A percentile compares a stretch with the other conserved stretches of the same genome.
These are phyloP conservation scores for Siderastrea radians DNA, from an alignment of 92 coral and sea anemone genomes.

Conservation along the genomic window DNA sequence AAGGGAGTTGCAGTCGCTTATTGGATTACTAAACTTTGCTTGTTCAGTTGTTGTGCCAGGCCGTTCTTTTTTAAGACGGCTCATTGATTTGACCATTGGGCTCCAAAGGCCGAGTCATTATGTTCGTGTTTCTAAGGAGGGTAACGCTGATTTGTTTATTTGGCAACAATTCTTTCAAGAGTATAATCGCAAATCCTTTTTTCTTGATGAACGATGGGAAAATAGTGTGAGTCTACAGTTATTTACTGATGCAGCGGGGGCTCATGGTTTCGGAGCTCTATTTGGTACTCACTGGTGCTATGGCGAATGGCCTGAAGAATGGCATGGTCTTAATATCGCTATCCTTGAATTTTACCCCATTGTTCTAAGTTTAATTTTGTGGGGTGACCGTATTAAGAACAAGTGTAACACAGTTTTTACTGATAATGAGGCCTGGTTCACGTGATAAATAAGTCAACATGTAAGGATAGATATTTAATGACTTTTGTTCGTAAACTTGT, in stretches of 20 bases:
- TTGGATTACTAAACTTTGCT: no score
- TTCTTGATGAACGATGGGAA: no score
- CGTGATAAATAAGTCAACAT: not conserved
- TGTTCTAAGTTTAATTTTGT: not conserved
- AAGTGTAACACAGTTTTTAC: slow-evolving; percentile 21
- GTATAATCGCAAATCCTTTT: not conserved
- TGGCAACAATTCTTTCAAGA: slow-evolving; percentile 21
- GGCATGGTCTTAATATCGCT: no score
- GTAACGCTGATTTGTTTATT: slow-evolving; percentile 11
- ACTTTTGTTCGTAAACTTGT: no score
- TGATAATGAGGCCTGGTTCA: slow-evolving; percentile 26
- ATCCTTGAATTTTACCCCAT: no score
- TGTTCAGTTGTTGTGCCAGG: no score
- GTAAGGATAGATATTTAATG: not conserved
- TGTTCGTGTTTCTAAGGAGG: not conserved
- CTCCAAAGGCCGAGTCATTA: not conserved
- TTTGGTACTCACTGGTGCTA: no score
- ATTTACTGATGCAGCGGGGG: no score
- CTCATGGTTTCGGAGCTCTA: no score
- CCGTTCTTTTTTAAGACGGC: not conserved
- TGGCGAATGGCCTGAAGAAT: no score
- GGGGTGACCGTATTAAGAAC: slow-evolving; percentile 10
- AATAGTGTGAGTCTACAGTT: no score
- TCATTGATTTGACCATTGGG: slow-evolving; percentile 13
- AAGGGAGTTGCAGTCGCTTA: no score